Evolutionary conservation across 2,888 invertebrate genomes (phyloP).

Genomic region (Oegoconia quadripuncta): DNA sequence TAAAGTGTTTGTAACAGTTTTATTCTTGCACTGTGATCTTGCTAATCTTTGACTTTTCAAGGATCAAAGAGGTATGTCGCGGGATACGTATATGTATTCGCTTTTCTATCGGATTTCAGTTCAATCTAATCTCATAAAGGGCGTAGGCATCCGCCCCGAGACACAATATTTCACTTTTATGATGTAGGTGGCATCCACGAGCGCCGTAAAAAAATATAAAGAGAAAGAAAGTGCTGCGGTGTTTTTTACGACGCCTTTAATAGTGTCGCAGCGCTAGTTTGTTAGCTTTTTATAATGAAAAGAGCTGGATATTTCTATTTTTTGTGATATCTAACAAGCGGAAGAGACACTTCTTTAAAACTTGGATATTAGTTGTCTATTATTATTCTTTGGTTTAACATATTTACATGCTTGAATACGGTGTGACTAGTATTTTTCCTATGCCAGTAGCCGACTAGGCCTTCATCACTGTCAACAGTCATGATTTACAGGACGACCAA

Average conservation of each 20-base stretch:
- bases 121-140: conserved; percentile 65
- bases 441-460: neutral
- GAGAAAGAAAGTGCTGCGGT: conserved; percentile 56
- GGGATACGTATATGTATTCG: conserved; percentile 21
- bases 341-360: neutral
- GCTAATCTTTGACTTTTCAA: conserved; percentile 15
- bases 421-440: neutral
- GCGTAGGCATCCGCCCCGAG: conserved; percentile 59
- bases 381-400: neutral
- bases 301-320: conserved; percentile 19
- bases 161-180: conserved; percentile 74
- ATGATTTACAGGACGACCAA: conserved; percentile 1
- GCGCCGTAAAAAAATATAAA: conserved; percentile 64
- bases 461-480: conserved; percentile 2
- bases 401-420: neutral
- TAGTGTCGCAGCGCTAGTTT: conserved; percentile 52
- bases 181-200: conserved; percentile 64
- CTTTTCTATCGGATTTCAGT: conserved; percentile 63
- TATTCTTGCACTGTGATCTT: conserved; percentile 2
- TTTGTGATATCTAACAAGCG: neutral
- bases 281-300: conserved; percentile 32
- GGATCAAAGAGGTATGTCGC: conserved; percentile 16
- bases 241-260: conserved; percentile 58
- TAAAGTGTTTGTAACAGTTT: conserved; percentile 9
- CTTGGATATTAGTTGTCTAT: neutral